These are phyloP conservation scores for Channallabes apus DNA, from an alignment of 2,797 vertebrate genomes.

Conservation along the genomic window DNA sequence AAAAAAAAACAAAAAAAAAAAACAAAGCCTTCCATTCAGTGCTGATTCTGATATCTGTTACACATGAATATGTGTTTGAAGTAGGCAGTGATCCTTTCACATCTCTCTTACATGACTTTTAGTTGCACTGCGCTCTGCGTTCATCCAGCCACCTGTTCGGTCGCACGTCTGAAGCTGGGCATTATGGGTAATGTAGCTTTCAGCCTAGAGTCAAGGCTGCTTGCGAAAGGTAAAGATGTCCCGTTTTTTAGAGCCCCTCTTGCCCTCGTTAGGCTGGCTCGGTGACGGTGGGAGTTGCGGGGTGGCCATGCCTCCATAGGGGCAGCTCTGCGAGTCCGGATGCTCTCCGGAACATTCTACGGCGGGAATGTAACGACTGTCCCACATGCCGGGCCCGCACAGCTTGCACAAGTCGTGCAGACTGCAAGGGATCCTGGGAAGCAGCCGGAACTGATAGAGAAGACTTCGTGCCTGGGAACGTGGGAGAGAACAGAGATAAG, in stretches of 20 bases:
- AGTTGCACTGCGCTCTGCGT: slow-evolving; percentile 24
- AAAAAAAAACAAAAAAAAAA: not conserved
- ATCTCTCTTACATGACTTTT: slow-evolving; percentile 46
- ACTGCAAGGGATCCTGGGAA: slow-evolving; percentile 93
- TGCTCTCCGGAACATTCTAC: slow-evolving; percentile 96
- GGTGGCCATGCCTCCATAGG: slow-evolving; percentile 86
- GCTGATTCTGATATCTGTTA: slow-evolving; percentile 19
- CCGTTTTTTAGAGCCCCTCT: slow-evolving; percentile 78
- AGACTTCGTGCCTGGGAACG: slow-evolving; percentile 86
- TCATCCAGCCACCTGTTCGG: slow-evolving; percentile 19
- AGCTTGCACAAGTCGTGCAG: slow-evolving; percentile 93
- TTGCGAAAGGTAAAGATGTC: slow-evolving; percentile 91
- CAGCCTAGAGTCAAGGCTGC: slow-evolving; percentile 72
- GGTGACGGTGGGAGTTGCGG: slow-evolving; percentile 72
- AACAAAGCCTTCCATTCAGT: not conserved
- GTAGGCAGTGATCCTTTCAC: slow-evolving; percentile 66
- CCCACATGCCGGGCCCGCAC: slow-evolving; percentile 97
- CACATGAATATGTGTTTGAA: slow-evolving; percentile 39
- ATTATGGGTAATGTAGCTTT: slow-evolving; percentile 14
- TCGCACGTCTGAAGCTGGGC: slow-evolving; percentile 21
- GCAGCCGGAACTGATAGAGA: slow-evolving; percentile 95
- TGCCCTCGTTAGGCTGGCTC: slow-evolving; percentile 70
- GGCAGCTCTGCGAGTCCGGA: slow-evolving; percentile 86
- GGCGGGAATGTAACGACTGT: slow-evolving; percentile 93
- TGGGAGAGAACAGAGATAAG: not conserved